Base-by-base conservation (phyloP, 2,888 invertebrate genomes). In the Acrobasis suavella region DNA sequence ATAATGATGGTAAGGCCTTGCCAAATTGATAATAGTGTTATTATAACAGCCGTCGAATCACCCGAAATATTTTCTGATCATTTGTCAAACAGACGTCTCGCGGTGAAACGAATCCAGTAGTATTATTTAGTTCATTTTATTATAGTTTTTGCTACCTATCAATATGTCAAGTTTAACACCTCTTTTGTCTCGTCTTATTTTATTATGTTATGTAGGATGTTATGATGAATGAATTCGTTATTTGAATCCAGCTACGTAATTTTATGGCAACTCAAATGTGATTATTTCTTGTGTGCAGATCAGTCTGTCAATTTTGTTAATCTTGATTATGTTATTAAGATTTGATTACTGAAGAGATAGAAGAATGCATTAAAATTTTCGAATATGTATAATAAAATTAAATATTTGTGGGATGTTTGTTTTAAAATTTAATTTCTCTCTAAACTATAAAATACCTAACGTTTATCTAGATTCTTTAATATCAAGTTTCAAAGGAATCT, bases 1-100 rank as follows among this genome's bases (percentile, higher is more conserved):
- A 76, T 81, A 79, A 78, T 84, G 73, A 82, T 73, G 72, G 69
- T 70, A 83, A 81, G 81, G 82, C 91, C n/a, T 89, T 91, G 91
- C 90, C 85, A 91, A 91, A 91, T 92, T 85, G 88, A 87, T 91
- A 91, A 91, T 91, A 75, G 79, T 83, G 78, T 82, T 85, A 80
- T 86, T 84, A 88, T 83, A 82, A 81, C 82, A 82, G 80, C 72
- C 75, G 68, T 46, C 42, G 72, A 56, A 58, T 49, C 58, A 71
- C 75, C 70, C 72, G 73, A 78, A 81, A 81, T 81, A 81, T 85
- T 85, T 82, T 80, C 58, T 74, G 80, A 86, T 89, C 90, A 91
- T 89, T 90, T 88, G 82, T 91, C 83, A 90, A 74, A 74, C 69
- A 71, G 75, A 77, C 78, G 77, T 83, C 87, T 81, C 73, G 78